A percentile compares a stretch with the other conserved stretches of the same genome.
Evolutionary conservation across 2,113 vertebrate species (phyloP).

Genomic region (Silurus meridionalis): DNA sequence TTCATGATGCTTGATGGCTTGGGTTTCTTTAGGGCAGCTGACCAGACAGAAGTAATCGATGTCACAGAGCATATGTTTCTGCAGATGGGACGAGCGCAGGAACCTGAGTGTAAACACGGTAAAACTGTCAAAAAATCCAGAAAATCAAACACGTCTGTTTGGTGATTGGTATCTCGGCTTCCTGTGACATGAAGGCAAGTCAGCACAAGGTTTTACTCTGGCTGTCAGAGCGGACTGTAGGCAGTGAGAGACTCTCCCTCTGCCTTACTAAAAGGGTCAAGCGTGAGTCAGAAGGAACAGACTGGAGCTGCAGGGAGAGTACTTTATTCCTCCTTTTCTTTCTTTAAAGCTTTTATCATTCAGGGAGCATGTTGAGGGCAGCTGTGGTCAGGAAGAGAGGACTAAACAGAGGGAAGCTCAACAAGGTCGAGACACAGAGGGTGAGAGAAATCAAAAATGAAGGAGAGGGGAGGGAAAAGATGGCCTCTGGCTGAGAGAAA

Average conservation of each 20-base stretch:
- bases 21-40: conserved; percentile 41
- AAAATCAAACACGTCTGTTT: neutral
- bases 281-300: conserved; percentile 14
- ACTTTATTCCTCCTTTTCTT: conserved; percentile 37
- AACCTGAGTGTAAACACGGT: neutral
- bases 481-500: neutral
- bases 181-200: neutral
- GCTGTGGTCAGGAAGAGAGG: conserved; percentile 39
- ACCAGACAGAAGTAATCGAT: conserved; percentile 45
- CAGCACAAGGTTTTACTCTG: neutral
- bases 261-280: conserved; percentile 25
- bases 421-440: conserved; percentile 29
- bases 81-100: neutral
- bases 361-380: conserved; percentile 32
- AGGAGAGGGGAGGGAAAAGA: neutral
- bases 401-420: conserved; percentile 32
- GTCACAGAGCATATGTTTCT: conserved; percentile 27
- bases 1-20: conserved; percentile 40
- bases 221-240: neutral
- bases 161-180: neutral
- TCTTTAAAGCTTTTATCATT: conserved; percentile 40
- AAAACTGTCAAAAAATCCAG: neutral
- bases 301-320: conserved; percentile 23
- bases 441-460: conserved; percentile 18
- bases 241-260: conserved; percentile 25